phyloP scores from a whole-genome alignment of 1,140 invertebrate genomes.

The Ceratina japonica region DNA sequence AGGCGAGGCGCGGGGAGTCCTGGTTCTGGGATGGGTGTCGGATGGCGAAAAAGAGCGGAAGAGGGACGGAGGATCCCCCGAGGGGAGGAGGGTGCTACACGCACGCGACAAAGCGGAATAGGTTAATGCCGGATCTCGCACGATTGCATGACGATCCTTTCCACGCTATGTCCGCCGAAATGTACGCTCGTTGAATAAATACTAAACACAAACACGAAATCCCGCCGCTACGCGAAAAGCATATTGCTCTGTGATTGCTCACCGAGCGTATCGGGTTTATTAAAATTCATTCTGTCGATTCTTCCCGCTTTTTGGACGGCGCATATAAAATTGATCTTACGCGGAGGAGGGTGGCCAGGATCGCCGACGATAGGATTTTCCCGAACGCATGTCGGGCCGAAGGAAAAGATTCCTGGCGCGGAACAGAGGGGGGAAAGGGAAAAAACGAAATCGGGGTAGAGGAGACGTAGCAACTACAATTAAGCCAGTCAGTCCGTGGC shows the following conservation, averaged over 20 bases:
- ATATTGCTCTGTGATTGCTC: background rate
- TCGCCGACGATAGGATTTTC: conserved; percentile 9
- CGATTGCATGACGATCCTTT: conserved; percentile 65
- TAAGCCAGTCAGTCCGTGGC: conserved; percentile 74
- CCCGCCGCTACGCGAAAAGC: background rate
- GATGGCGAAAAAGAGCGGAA: conserved; percentile 58
- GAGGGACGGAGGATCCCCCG: conserved; percentile 53
- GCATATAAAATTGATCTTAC: background rate
- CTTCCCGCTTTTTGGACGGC: background rate
- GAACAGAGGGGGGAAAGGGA: conserved; percentile 19
- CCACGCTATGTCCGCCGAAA: conserved; percentile 56
- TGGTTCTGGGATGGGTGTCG: conserved; percentile 60
- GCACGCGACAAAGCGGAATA: conserved; percentile 68
- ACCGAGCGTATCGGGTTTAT: background rate
- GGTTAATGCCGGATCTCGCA: conserved; percentile 72
- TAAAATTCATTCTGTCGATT: background rate
- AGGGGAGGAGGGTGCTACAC: conserved; percentile 44
- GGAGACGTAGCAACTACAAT: conserved; percentile 72
- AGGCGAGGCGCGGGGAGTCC: conserved; percentile 65
- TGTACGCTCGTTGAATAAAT: conserved; percentile 55
- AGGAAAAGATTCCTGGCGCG: conserved; percentile 39
- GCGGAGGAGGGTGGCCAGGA: too few species aligned
- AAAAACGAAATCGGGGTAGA: conserved; percentile 40
- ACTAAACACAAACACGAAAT: conserved; percentile 33
- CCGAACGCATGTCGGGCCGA: conserved; percentile 31